Base-by-base conservation (phyloP, 2,797 vertebrate species). In the Typhlichthys eigenmanni region DNA sequence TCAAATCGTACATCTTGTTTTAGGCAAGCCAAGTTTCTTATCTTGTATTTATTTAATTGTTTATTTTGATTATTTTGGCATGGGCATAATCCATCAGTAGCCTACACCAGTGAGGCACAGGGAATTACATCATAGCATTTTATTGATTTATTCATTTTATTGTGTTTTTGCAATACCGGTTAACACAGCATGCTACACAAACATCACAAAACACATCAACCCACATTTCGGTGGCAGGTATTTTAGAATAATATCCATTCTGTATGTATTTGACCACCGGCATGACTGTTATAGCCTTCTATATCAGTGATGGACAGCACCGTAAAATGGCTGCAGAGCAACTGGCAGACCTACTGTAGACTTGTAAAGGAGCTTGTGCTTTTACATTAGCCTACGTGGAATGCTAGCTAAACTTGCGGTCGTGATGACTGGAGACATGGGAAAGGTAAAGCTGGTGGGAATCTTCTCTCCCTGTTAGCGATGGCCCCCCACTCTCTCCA, bases 381-480 rank as follows among this genome's bases (percentile, higher is more conserved):
- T 55, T 57, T 62, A 8, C 49, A 67, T 57, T 61, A 55, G 61
- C 53, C 69, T 78, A 71, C 0, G 14, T 68, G 71, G 70, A 75
- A 66, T 12, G 56, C 59, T 81, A 14, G 48, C 76, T 68, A 67
- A 79, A 82, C 62, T 79, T 66, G 64, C 59, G 57, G 60, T 66
- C 66, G 54, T 66, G 69, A 65, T 67, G 62, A 76, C 71, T 79
- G 75, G 80, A 71, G 76, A 81, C 68, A 74, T 70, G 69, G 69
- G 53, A 54, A 32, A 64, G 62, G 55, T 69, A 80, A 87, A 84
- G 78, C 71, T 80, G 66, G 72, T 68, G 63, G 70, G 78, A 85
- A 86, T 87, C 86, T 76, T 54, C 58, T 60, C 66, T 78, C 81
- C 76, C 80, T 62, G 79, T 87, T 83, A 75, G 73, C 68, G 65